Conservation (phyloP, 2,888 invertebrate species). For the Ectropis crepuscularia region DNA sequence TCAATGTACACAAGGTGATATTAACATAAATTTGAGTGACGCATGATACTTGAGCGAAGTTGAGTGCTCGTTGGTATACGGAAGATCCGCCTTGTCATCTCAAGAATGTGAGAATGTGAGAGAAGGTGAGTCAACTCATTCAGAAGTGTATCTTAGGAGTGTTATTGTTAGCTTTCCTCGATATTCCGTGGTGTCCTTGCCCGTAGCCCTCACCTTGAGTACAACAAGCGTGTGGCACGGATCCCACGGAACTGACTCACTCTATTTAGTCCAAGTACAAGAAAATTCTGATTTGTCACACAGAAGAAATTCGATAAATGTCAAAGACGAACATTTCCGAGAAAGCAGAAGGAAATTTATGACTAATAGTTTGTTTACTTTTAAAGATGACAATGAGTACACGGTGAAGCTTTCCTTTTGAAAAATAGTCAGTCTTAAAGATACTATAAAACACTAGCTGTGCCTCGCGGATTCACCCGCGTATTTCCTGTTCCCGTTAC, state of each 20-base stretch:
- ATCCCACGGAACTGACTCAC: conserved; percentile 17
- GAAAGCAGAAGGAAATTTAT: conserved; percentile 4
- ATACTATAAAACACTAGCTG: neutral
- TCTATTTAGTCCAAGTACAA: neutral
- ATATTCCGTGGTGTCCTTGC: conserved; percentile 19
- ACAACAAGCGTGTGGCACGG: conserved; percentile 6
- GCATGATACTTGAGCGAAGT: neutral
- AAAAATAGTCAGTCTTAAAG: too few species aligned
- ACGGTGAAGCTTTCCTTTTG: too few species aligned
- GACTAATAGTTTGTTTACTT: too few species aligned
- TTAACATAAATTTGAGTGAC: too few species aligned
- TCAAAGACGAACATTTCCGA: neutral
- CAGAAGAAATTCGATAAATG: conserved; percentile 2
- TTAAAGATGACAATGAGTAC: too few species aligned
- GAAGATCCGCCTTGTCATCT: conserved; percentile 12
- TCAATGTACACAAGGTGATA: too few species aligned
- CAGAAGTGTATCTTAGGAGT: conserved; percentile 12
- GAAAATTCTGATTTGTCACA: conserved; percentile 7
- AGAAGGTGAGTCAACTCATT: conserved; percentile 21
- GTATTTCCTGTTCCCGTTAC: too few species aligned
- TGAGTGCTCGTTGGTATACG: neutral
- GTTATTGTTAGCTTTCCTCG: conserved; percentile 23
- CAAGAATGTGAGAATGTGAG: conserved; percentile 7
- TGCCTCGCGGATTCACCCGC: too few species aligned
- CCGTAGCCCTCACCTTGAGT: conserved; percentile 22